These are phyloP conservation scores for Triplophysa rosa DNA, from an alignment of 2,113 vertebrate genomes.

Conservation along the genomic window DNA sequence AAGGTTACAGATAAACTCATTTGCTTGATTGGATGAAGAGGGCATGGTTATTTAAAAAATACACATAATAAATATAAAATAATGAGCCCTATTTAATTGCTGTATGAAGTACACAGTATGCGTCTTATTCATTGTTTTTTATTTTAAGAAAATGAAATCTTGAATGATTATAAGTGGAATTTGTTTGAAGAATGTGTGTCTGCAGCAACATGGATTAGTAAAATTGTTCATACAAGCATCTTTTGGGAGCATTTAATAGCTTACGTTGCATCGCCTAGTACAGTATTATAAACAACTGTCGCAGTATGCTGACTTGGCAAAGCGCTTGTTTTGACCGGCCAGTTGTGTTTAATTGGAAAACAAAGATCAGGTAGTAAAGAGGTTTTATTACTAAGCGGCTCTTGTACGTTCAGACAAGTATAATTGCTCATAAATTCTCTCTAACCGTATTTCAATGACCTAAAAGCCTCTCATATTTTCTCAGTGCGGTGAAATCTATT, in stretches of 20 bases:
- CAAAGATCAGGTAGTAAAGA: not conserved
- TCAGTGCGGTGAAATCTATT: conserved; percentile 40
- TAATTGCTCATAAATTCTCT: conserved; percentile 37
- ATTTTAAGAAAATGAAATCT: no score
- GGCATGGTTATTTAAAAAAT: no score
- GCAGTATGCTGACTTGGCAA: not conserved
- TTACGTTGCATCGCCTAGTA: no score
- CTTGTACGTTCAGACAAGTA: conserved; percentile 27
- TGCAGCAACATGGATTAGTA: no score
- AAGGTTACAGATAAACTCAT: conserved; percentile 3
- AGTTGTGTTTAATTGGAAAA: conserved; percentile 15
- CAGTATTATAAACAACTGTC: not conserved
- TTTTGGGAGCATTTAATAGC: no score
- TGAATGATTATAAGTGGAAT: no score
- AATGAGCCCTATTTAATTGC: no score
- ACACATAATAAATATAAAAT: no score
- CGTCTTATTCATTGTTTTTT: no score
- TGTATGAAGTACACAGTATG: no score
- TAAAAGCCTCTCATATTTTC: conserved; percentile 39
- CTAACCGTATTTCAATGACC: conserved; percentile 16
- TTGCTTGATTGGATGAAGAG: not conserved
- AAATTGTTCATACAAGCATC: no score
- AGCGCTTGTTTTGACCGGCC: not conserved
- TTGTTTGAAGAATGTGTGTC: no score
- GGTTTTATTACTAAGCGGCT: conserved; percentile 11